Percentiles rank a stretch among this genome's conserved stretches.
phyloP scores from a whole-genome alignment of 2,113 vertebrate species.

The Phalacrocorax pelagicus region DNA sequence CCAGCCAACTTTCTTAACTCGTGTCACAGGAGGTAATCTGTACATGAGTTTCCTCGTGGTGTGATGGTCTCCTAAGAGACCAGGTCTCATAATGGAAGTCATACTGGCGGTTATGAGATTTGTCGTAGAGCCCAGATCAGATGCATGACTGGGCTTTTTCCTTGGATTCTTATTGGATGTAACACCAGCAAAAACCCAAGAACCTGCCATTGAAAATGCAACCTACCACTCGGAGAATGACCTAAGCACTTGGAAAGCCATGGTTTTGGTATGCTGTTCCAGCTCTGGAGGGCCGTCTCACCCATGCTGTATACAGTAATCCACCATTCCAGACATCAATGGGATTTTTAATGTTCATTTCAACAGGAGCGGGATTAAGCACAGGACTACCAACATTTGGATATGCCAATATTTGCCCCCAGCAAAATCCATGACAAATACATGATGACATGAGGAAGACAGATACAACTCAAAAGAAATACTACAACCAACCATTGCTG shows the following conservation, averaged over 20 bases:
- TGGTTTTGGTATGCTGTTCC: neutral
- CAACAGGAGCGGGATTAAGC: neutral
- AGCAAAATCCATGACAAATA: neutral
- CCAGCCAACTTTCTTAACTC: neutral
- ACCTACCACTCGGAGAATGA: neutral
- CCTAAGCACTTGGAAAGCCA: neutral
- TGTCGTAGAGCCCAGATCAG: neutral
- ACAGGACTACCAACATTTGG: neutral
- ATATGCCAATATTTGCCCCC: neutral
- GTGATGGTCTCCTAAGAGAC: neutral
- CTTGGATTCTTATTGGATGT: neutral
- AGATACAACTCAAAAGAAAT: neutral
- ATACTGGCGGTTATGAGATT: neutral
- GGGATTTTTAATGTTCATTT: neutral
- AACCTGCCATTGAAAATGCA: neutral
- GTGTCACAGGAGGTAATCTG: neutral
- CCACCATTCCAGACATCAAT: neutral
- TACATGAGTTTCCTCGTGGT: neutral
- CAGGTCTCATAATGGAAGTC: neutral
- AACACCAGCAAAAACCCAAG: neutral
- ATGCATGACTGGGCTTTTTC: neutral
- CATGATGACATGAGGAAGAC: neutral
- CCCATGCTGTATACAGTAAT: neutral
- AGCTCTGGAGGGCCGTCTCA: neutral
- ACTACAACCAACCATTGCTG: neutral